Conservation (phyloP, 2,797 vertebrate species). For the Danio albolineatus region DNA sequence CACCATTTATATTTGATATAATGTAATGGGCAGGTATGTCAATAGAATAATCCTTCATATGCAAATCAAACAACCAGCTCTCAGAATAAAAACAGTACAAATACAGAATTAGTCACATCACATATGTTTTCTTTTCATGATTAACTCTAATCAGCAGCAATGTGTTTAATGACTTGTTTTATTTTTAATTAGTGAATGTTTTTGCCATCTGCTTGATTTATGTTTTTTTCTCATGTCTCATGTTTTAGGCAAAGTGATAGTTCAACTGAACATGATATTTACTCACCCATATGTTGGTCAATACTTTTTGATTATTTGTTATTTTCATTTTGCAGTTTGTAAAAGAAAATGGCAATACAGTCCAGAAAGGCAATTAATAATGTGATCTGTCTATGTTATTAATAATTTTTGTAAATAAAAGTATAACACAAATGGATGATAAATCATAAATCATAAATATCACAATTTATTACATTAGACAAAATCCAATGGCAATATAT, state of each 20-base stretch:
- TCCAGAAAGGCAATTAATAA: not conserved
- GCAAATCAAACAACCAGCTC: not conserved
- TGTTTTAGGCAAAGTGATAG: constrained; percentile 1
- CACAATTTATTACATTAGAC: not conserved
- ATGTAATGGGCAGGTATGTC: not conserved
- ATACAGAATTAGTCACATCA: not conserved
- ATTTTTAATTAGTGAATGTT: constrained; percentile 9
- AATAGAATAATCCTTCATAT: not conserved
- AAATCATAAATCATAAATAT: not conserved
- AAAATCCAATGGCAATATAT: not conserved
- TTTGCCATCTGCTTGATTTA: constrained; percentile 14
- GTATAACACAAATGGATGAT: too few species aligned
- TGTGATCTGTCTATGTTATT: too few species aligned
- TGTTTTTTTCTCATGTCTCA: not conserved
- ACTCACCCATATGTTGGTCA: not conserved
- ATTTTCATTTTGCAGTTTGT: not conserved
- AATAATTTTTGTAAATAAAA: too few species aligned
- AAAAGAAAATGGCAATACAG: not conserved
- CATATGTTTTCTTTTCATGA: not conserved
- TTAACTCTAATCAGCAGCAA: not conserved
- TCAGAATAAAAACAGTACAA: not conserved
- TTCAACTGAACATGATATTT: not conserved
- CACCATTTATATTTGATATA: not conserved
- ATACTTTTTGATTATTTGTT: not conserved
- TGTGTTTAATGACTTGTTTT: constrained; percentile 15